Conservation (phyloP, 2,888 invertebrate species). For the Netelia melanura region DNA sequence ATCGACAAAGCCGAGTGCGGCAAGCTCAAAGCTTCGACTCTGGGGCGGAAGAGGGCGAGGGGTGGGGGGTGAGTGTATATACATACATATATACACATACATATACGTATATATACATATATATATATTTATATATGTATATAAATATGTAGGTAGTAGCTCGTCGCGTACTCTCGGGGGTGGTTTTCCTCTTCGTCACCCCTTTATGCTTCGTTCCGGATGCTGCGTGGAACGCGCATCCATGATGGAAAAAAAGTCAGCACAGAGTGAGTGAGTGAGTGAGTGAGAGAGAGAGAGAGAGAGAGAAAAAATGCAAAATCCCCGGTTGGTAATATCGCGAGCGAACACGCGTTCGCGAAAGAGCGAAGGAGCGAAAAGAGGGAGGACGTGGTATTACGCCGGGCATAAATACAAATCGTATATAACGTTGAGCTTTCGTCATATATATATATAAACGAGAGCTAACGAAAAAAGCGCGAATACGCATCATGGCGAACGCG, state of each 20-base stretch:
- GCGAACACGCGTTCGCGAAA: constrained; percentile 23
- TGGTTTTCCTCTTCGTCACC: constrained; percentile 54
- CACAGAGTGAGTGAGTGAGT: constrained; percentile 24
- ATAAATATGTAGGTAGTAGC: neutral
- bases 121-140: neutral
- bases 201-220: constrained; percentile 43
- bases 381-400: constrained; percentile 33
- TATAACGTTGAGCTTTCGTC: constrained; percentile 1
- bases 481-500: constrained; percentile 1
- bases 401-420: constrained; percentile 43
- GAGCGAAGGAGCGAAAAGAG: constrained; percentile 20
- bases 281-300: constrained; percentile 46
- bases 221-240: constrained; percentile 19
- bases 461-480: constrained; percentile 28
- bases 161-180: constrained; percentile 22
- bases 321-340: constrained; percentile 46
- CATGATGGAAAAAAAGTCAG: constrained; percentile 14
- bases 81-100: neutral
- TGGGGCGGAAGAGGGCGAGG: constrained; percentile 3
- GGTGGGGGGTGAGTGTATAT: neutral
- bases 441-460: constrained; percentile 29
- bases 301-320: constrained; percentile 24
- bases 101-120: neutral
- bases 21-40: constrained; percentile 79
- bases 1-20: constrained; percentile 78